Evolutionary conservation across 1,140 invertebrate genomes (phyloP).

Genomic region (Ceratosolen solmsi): DNA sequence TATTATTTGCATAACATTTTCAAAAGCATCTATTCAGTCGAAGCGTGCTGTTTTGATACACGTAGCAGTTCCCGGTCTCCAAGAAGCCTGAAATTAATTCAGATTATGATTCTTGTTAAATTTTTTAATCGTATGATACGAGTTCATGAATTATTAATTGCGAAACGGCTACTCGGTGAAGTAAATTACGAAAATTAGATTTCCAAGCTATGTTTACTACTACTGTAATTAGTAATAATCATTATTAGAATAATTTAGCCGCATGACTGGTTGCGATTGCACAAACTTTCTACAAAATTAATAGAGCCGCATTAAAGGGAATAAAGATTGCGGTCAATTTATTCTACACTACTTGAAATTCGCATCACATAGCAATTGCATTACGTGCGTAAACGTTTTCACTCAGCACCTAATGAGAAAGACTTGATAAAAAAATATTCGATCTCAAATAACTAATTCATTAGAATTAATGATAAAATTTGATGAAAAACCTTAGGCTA

Average conservation of each 20-base stretch:
- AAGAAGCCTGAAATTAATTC: no score
- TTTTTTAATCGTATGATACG: no score
- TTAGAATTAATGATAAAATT: background rate
- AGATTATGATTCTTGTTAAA: no score
- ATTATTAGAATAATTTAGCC: no score
- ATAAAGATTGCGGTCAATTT: constrained; percentile 14
- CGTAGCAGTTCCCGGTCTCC: no score
- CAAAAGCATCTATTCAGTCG: no score
- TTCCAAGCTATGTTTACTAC: no score
- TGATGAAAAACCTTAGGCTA: no score
- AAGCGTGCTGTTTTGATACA: no score
- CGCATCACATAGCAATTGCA: background rate
- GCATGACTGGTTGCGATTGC: background rate
- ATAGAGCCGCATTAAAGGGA: background rate
- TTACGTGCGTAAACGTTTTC: background rate
- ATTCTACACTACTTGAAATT: background rate
- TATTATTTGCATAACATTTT: no score
- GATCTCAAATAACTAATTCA: background rate
- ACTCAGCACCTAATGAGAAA: background rate
- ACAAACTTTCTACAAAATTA: background rate
- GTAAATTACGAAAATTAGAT: background rate
- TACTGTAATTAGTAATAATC: background rate
- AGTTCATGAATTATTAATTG: no score
- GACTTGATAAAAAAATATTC: background rate
- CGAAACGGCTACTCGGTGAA: background rate